These are phyloP conservation scores for Linhomoeus sp. DNA, from an alignment of 2,888 invertebrate species.

Conservation along the genomic window DNA sequence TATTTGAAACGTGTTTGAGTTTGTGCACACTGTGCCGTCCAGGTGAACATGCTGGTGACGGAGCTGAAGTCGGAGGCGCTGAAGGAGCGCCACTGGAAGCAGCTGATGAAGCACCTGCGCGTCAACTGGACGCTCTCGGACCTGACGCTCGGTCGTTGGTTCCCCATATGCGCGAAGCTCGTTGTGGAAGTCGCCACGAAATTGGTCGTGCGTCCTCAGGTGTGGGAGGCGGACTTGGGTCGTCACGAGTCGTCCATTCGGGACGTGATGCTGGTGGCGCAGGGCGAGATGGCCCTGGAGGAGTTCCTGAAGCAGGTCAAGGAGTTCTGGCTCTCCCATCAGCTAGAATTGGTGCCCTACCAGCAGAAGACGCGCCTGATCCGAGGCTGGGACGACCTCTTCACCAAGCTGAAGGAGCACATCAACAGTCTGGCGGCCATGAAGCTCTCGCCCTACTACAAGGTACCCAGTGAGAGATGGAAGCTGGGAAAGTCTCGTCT, in stretches of 20 bases:
- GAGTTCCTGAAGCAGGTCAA: conserved; percentile 97
- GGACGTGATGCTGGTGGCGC: conserved; percentile 87
- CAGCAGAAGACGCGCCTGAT: conserved; percentile 96
- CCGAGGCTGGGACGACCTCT: conserved; percentile 98
- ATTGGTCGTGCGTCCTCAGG: too few relatives aligned
- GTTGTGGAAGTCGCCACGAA: conserved; percentile 10
- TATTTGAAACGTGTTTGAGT: neutral
- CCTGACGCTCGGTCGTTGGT: conserved; percentile 41
- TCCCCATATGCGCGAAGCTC: too few relatives aligned
- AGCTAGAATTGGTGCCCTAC: conserved; percentile 88
- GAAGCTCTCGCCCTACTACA: conserved; percentile 98
- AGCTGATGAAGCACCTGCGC: conserved; percentile 72
- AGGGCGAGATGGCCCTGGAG: conserved; percentile 98
- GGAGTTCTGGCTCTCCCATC: conserved; percentile 95
- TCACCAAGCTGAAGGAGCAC: conserved; percentile 98
- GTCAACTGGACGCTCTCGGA: conserved; percentile 93
- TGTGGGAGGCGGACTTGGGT: conserved; percentile 93
- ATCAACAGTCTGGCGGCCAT: conserved; percentile 98
- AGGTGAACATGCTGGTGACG: conserved; percentile 79
- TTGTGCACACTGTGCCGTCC: conserved; percentile 7
- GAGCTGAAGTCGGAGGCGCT: conserved; percentile 96
- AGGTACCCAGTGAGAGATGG: too few relatives aligned
- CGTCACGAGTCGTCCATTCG: conserved; percentile 76
- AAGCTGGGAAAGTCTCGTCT: too few relatives aligned
- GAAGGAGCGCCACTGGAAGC: conserved; percentile 98